phyloP scores from a whole-genome alignment of 2,113 vertebrate species.

The Hypocryptadius cinnamomeus region DNA sequence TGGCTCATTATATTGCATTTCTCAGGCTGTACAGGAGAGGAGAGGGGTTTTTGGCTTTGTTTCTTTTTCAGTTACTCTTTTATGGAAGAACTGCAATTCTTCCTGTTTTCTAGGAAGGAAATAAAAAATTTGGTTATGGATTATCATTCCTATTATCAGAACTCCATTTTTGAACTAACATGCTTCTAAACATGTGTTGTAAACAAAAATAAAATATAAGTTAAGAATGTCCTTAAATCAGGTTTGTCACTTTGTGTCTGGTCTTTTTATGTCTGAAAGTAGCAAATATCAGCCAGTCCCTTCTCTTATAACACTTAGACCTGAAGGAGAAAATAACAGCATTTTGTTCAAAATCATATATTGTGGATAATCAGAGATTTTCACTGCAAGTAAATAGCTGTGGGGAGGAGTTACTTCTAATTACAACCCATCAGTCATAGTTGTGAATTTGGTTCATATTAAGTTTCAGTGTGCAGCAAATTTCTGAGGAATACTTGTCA shows the following conservation, averaged over 20 bases:
- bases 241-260: not conserved
- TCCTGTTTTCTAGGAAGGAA: not conserved
- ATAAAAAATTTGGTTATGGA: not conserved
- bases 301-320: not conserved
- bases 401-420: not conserved
- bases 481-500: not conserved
- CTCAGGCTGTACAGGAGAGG: not conserved
- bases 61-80: not conserved
- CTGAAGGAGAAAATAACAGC: not conserved
- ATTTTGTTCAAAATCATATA: not conserved
- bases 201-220: not conserved
- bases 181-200: not conserved
- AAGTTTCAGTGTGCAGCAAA: not conserved
- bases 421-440: not conserved
- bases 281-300: not conserved
- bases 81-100: not conserved
- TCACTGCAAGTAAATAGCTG: not conserved
- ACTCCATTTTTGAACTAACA: not conserved
- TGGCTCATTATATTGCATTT: not conserved
- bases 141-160: not conserved
- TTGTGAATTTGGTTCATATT: not conserved
- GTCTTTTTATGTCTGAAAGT: not conserved
- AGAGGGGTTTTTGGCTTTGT: not conserved
- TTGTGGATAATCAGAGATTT: not conserved
- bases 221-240: not conserved